Percentiles rank a stretch among this genome's conserved stretches.
phyloP scores from a whole-genome alignment of 2,797 vertebrate species.

The Siniperca scherzeri region DNA sequence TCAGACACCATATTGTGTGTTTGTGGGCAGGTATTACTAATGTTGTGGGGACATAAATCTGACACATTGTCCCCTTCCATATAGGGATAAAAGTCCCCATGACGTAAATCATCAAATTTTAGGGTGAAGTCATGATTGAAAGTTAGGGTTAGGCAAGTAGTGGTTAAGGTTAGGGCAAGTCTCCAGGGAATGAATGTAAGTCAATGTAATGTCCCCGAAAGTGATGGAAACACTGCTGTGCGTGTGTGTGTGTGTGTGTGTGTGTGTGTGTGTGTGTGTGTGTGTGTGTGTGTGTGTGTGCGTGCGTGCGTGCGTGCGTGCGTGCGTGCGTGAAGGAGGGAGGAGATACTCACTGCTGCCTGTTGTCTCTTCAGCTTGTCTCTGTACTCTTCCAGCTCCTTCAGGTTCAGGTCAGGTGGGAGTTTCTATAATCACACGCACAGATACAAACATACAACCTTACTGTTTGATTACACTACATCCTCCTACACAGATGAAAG shows the following conservation, averaged over 20 bases:
- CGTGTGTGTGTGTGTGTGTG: too few species aligned
- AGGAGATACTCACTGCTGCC: slow-evolving; percentile 90
- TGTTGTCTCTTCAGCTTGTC: slow-evolving; percentile 96
- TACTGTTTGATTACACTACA: slow-evolving; percentile 18
- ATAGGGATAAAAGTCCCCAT: too few species aligned
- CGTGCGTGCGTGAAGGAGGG: background rate
- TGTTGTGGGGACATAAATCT: too few species aligned
- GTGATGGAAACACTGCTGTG: too few species aligned
- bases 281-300: background rate
- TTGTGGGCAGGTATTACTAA: background rate
- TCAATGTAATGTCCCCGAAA: too few species aligned
- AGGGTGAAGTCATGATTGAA: too few species aligned
- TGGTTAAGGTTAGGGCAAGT: too few species aligned
- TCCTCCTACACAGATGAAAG: slow-evolving; percentile 21
- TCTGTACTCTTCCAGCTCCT: slow-evolving; percentile 95
- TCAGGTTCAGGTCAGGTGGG: slow-evolving; percentile 93
- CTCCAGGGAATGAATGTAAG: too few species aligned
- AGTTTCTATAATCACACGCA: slow-evolving; percentile 89
- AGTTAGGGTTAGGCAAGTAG: too few species aligned
- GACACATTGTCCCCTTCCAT: too few species aligned
- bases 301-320: slow-evolving; percentile 7
- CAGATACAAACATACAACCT: slow-evolving; percentile 48
- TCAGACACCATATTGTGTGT: background rate
- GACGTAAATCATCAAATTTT: too few species aligned
- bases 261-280: too few species aligned